phyloP scores from a whole-genome alignment of 2,113 vertebrate species.

The Romanogobio albipinnatus region DNA sequence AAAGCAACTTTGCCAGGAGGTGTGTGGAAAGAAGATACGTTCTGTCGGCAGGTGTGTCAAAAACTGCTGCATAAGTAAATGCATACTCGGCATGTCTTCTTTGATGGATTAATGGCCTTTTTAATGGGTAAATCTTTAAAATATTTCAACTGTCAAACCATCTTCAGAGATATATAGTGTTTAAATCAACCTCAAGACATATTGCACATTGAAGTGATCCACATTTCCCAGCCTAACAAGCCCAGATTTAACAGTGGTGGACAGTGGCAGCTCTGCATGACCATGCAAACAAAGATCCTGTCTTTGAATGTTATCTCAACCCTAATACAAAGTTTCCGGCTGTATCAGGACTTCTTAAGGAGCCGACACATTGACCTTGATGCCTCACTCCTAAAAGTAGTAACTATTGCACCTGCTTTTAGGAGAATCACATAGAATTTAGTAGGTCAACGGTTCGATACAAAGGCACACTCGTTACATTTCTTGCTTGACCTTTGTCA shows the following conservation, averaged over 20 bases:
- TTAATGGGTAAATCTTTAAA: conserved; percentile 32
- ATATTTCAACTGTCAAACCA: neutral
- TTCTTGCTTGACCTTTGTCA: conserved; percentile 55
- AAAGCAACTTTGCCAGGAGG: conserved; percentile 25
- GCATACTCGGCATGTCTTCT: neutral
- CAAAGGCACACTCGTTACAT: conserved; percentile 30
- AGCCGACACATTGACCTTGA: conserved; percentile 28
- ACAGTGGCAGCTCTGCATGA: neutral
- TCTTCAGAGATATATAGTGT: neutral
- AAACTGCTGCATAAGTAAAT: conserved; percentile 19
- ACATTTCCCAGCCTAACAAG: neutral
- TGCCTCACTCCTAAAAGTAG: conserved; percentile 21
- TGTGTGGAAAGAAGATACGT: conserved; percentile 20
- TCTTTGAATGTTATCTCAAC: conserved; percentile 1
- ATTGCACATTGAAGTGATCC: neutral
- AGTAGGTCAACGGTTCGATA: conserved; percentile 11
- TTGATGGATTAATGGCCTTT: conserved; percentile 41
- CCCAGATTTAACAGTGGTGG: neutral
- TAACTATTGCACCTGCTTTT: conserved; percentile 20
- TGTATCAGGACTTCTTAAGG: conserved; percentile 16
- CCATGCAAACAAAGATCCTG: neutral
- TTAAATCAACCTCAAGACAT: neutral
- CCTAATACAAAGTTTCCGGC: conserved; percentile 22
- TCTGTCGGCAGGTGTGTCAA: conserved; percentile 43
- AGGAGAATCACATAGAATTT: neutral